These are phyloP conservation scores for Mus spretus DNA, from an alignment of 2,797 vertebrate genomes.

Conservation along the genomic window DNA sequence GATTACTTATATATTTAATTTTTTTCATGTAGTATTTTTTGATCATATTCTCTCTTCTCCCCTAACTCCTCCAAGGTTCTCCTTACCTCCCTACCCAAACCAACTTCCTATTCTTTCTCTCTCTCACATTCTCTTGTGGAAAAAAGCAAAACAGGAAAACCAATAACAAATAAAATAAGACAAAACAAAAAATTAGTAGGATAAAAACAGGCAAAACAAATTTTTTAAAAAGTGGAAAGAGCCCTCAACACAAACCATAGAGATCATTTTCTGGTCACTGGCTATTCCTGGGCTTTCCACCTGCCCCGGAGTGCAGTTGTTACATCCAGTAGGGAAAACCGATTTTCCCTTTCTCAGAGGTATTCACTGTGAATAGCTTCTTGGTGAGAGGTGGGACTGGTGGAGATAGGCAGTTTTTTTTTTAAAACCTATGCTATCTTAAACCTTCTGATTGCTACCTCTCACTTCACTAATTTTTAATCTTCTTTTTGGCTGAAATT, in stretches of 20 bases:
- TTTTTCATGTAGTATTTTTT: neutral
- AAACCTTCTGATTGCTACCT: neutral
- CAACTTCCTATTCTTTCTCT: neutral
- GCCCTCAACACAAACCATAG: neutral
- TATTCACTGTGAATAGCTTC: too few species aligned
- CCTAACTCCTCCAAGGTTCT: neutral
- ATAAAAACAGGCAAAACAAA: neutral
- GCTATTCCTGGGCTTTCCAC: neutral
- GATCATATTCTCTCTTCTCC: neutral
- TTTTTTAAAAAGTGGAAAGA: neutral
- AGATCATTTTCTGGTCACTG: neutral
- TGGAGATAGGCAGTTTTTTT: rapidly evolving
- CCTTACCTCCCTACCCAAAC: too few species aligned
- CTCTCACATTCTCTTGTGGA: neutral
- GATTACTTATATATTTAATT: neutral
- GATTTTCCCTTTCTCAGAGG: neutral
- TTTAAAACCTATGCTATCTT: neutral
- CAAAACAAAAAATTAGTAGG: neutral
- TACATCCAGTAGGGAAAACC: neutral
- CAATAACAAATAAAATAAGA: neutral
- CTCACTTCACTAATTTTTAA: neutral
- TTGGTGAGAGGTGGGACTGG: neutral
- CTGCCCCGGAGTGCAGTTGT: neutral
- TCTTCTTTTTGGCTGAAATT: neutral
- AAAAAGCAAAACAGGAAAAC: neutral